phyloP scores from a whole-genome alignment of 2,797 vertebrate species.

The Sebastes iracundus region DNA sequence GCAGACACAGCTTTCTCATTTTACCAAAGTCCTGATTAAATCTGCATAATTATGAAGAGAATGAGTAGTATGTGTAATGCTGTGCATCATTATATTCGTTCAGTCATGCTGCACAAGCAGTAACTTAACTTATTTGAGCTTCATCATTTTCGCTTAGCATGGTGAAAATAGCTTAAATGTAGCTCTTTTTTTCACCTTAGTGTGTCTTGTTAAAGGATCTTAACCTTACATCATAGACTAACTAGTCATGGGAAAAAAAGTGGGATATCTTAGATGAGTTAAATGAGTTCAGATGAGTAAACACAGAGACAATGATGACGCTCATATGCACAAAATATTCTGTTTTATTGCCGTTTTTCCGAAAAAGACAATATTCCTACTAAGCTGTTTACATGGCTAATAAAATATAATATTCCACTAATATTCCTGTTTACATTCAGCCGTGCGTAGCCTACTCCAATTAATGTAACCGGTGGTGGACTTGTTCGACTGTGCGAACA shows the following conservation, averaged over 20 bases:
- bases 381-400: no score
- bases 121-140: neutral
- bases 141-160: neutral
- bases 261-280: neutral
- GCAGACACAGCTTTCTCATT: neutral
- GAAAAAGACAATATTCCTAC: no score
- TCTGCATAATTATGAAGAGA: neutral
- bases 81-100: neutral
- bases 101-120: neutral
- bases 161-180: neutral
- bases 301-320: neutral
- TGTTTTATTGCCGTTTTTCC: fast-evolving
- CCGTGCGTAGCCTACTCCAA: no score
- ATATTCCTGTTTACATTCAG: no score
- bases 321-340: neutral
- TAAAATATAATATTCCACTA: no score
- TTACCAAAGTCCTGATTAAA: neutral
- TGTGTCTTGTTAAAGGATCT: neutral
- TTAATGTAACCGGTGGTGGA: no score
- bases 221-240: neutral
- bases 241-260: neutral
- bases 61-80: neutral
- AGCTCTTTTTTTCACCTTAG: no score
- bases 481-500: no score
- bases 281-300: neutral